Conservation (phyloP, 2,888 invertebrate genomes). For the Euplagia quadripunctaria region DNA sequence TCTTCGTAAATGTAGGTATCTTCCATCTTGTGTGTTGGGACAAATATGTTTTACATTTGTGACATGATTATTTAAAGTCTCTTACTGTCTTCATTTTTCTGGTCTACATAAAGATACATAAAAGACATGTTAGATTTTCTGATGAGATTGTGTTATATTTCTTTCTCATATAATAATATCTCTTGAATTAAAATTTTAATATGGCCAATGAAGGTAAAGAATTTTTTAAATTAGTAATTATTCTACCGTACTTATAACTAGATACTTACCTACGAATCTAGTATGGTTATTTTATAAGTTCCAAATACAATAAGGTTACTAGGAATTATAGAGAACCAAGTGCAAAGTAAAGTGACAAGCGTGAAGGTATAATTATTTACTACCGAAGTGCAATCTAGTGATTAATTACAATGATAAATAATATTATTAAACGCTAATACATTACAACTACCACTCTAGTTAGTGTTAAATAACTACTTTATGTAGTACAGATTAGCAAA, state of each 20-base stretch:
- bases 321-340: neutral
- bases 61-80: too few relatives aligned
- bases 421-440: too few relatives aligned
- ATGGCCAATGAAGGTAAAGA: neutral
- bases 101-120: neutral
- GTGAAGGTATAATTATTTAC: constrained; percentile 25
- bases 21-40: too few relatives aligned
- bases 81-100: neutral
- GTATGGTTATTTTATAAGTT: constrained; percentile 2
- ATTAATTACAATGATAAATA: constrained; percentile 13
- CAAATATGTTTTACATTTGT: too few relatives aligned
- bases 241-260: neutral
- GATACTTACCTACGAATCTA: neutral
- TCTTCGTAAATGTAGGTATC: neutral
- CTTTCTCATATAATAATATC: too few relatives aligned
- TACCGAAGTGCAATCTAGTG: constrained; percentile 14
- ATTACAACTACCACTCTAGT: neutral
- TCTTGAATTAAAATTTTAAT: neutral
- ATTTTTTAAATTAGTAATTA: neutral
- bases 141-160: too few relatives aligned
- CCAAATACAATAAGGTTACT: neutral
- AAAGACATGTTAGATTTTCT: too few relatives aligned
- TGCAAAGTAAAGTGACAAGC: constrained; percentile 28
- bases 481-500: neutral
- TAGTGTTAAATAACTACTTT: neutral